These are phyloP conservation scores for Seriola rivoliana DNA, from an alignment of 2,113 vertebrate genomes.

Conservation along the genomic window DNA sequence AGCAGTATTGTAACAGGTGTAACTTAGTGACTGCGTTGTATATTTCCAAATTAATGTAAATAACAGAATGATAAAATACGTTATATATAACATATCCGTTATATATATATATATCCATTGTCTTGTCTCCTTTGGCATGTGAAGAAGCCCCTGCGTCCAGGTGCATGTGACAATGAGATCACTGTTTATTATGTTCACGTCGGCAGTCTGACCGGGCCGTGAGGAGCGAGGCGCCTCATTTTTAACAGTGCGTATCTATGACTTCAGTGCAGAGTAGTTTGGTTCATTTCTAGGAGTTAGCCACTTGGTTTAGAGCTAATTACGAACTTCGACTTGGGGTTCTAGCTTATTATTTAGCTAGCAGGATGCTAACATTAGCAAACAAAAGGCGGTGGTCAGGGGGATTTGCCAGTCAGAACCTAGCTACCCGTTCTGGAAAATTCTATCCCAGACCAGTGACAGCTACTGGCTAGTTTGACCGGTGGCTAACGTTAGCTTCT, in stretches of 20 bases:
- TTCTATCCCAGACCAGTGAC: neutral
- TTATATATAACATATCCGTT: no score
- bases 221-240: neutral
- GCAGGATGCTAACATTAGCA: constrained; percentile 67
- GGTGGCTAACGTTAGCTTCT: neutral
- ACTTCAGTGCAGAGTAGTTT: neutral
- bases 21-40: neutral
- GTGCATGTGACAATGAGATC: constrained; percentile 69
- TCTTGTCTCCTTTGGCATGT: no score
- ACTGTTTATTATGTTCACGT: constrained; percentile 33
- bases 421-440: constrained; percentile 48
- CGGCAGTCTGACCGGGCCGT: constrained; percentile 1
- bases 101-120: no score
- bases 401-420: constrained; percentile 11
- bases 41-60: neutral
- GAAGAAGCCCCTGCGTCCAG: constrained; percentile 13
- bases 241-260: neutral
- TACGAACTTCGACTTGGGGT: neutral
- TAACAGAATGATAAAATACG: neutral
- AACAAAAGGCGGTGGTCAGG: constrained; percentile 72
- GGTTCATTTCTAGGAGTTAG: neutral
- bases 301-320: constrained; percentile 9
- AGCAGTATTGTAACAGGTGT: no score
- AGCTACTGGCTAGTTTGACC: neutral
- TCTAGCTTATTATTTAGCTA: constrained; percentile 27